These are phyloP conservation scores for Eretmochelys imbricata DNA, from an alignment of 2,113 vertebrate species.

Conservation along the genomic window DNA sequence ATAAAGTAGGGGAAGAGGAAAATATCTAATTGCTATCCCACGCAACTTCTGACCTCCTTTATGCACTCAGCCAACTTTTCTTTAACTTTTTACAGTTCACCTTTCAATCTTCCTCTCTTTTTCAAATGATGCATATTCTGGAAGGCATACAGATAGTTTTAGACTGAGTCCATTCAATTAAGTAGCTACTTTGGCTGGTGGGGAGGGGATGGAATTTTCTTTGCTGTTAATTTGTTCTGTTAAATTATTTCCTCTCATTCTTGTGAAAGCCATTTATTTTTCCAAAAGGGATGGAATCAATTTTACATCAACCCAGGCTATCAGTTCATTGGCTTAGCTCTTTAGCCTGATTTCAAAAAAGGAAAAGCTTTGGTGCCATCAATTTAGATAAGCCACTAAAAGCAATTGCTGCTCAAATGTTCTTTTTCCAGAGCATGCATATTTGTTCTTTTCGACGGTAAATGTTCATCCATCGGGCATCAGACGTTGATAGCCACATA, in stretches of 20 bases:
- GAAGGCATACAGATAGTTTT: background rate
- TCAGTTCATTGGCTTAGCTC: background rate
- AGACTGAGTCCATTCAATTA: accelerated
- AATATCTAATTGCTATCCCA: background rate
- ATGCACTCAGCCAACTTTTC: background rate
- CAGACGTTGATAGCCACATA: background rate
- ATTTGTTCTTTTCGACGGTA: background rate
- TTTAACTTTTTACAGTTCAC: background rate
- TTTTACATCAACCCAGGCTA: background rate
- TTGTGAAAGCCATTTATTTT: background rate
- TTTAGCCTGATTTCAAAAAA: background rate
- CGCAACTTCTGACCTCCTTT: background rate
- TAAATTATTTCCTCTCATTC: background rate
- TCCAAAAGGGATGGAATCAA: slow-evolving; percentile 6
- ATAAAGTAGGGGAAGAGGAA: background rate
- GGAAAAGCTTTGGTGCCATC: background rate
- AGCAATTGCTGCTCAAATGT: background rate
- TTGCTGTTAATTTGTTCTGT: slow-evolving; percentile 12
- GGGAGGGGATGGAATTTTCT: accelerated
- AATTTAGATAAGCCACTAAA: background rate
- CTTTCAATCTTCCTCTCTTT: background rate
- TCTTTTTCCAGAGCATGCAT: background rate
- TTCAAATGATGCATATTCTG: accelerated
- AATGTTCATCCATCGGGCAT: background rate
- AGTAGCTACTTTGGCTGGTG: accelerated